Evolutionary conservation across 1,140 invertebrate species (phyloP), one percentile per base, ranked within the genome.

Genomic region (Ctenoplectra terminalis): DNA sequence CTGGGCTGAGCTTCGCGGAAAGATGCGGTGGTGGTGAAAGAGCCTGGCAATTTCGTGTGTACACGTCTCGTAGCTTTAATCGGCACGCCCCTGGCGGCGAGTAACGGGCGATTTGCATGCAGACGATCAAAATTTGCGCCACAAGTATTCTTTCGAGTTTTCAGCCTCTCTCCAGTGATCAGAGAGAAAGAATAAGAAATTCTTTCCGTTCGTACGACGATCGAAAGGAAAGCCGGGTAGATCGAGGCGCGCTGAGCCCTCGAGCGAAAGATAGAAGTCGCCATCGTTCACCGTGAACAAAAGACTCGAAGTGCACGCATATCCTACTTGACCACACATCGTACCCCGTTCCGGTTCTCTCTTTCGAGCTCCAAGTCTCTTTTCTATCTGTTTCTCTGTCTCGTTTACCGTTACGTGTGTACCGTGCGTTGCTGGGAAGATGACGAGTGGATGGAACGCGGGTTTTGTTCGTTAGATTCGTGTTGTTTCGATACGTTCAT

Each of bases 291-390:
- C 69, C 31, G 26, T 48, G 60, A 85, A 84, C 70, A 80, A 73
- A 77, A 76, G 46, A 58, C 78, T 82, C 78, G 86, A 87, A 87
- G 86, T 84, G 72, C 86, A 87, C 85, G 85, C 85, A 87, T 81
- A 82, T 84, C 61, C 60, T 60, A 82, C 46, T 67, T 73, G 40
- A 84, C 71, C 75, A 72, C 80, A 83, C 58, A 78, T 69, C 60
- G 60, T 77, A 78, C 56, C 11, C 52, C 17, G n/a, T 34, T 9
- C 11, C 2, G n/a, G 20, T 26, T 31, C 11, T 46, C 15, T 23
- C 29, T 40, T 11, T 48, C 37, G 7, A 1, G 34, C 29, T 34
- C 26, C 2, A 11, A n/a, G 17, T 1, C 11, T 34, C 48, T 40
- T 54, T 26, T 29, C 29, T 52, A 11, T 43, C 23, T 82, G 31